These are phyloP conservation scores for Sebastes trivittatus DNA, from an alignment of 2,797 vertebrate genomes.

Conservation along the genomic window DNA sequence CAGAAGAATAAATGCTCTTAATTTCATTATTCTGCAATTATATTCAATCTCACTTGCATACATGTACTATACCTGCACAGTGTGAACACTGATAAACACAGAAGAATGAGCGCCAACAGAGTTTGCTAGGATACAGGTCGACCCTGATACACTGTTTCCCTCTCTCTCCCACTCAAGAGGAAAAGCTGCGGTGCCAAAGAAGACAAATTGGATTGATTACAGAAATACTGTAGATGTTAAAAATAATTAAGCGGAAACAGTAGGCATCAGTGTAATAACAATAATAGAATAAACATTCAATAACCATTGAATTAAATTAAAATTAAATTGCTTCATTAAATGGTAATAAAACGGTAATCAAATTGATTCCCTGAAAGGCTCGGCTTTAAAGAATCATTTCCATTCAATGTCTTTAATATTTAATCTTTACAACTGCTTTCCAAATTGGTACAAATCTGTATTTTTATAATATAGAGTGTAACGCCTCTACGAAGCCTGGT, in stretches of 20 bases:
- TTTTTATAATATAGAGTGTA: background rate
- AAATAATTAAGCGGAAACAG: constrained; percentile 17
- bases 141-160: background rate
- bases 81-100: background rate
- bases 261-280: constrained; percentile 8
- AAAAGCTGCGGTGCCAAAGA: constrained; percentile 2
- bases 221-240: constrained; percentile 1
- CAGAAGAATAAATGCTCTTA: background rate
- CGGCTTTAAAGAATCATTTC: background rate
- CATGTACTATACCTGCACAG: background rate
- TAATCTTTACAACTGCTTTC: background rate
- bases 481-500: background rate
- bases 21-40: background rate
- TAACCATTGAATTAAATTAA: background rate
- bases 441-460: background rate
- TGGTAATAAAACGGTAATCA: background rate
- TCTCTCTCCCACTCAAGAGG: background rate
- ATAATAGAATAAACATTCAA: constrained; percentile 16
- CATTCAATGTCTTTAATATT: background rate
- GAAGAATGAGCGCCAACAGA: background rate
- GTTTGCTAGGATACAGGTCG: background rate
- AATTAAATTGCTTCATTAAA: constrained; percentile 16
- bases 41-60: background rate
- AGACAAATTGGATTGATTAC: background rate
- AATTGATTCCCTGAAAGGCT: constrained; percentile 4